Base-by-base conservation (phyloP, 2,113 vertebrate species). In the Furnarius figulus region DNA sequence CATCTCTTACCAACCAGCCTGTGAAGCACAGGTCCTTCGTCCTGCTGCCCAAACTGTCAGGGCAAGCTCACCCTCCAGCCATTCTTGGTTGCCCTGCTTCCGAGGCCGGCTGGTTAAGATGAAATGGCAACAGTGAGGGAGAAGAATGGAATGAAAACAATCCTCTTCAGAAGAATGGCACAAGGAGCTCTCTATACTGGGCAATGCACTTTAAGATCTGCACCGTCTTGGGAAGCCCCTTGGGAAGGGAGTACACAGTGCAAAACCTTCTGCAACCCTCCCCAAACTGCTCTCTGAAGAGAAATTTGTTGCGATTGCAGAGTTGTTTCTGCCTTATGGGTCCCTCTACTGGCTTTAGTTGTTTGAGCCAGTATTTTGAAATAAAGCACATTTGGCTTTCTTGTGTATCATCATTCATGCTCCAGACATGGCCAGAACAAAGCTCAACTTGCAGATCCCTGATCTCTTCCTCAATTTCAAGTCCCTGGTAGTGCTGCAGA, bases 311-410 rank as follows among this genome's bases (percentile, higher is more conserved):
- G 15, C 0, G 4, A 14, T 5, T 27, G 30, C 8, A 2, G 17
- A 58, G 17, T 58, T 59, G 33, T 37, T 86, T 50, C 78, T 83
- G 87, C 82, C 40, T 65, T 77, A 55, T 2, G 52, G 87, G 87
- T 91, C 96, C 96, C 97, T 80, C 97, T 97, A 89, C 94, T 97
- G 97, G 93, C 52, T 81, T 74, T 30, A 28, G 2, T 7, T 27
- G 13, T 47, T 81, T 4, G 2, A 14, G 2, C 18, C 15, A 72
- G 6, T n/a, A 14, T 76, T 91, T 75, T 28, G 21, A 74, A 15
- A 23, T 21, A 9, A 49, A 63, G 15, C 27, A n/a, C 21, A 53
- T 46, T 78, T 42, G 20, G 6, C 40, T 73, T 56, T 50, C 14
- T 42, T 52, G 23, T 47, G 4, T 42, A 14, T 10, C 22, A 33